Conservation (phyloP, 1,140 invertebrate species). For the Eulimnadia texana region DNA sequence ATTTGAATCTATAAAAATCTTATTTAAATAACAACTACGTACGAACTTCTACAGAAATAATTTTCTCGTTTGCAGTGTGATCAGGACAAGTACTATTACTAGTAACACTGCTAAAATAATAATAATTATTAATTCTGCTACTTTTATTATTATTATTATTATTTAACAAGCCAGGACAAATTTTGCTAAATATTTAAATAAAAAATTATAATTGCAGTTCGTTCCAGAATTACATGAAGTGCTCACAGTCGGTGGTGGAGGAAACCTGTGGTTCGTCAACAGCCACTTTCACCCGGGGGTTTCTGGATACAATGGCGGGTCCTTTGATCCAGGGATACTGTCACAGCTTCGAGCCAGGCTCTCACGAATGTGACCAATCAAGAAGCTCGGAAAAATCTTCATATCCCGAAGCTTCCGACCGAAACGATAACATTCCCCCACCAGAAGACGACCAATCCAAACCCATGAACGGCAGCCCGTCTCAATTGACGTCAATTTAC, state of each 20-base stretch:
- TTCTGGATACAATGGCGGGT: slow-evolving; percentile 25
- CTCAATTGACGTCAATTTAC: background rate
- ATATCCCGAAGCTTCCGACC: background rate
- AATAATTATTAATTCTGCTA: too few relatives aligned
- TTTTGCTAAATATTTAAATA: too few relatives aligned
- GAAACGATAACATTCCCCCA: background rate
- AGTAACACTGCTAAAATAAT: too few relatives aligned
- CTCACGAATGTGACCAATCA: background rate
- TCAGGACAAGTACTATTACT: too few relatives aligned
- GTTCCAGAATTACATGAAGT: slow-evolving; percentile 25
- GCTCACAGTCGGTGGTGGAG: slow-evolving; percentile 22
- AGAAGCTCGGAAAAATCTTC: background rate
- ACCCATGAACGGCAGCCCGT: background rate
- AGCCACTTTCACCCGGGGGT: slow-evolving; percentile 23
- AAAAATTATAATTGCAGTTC: too few relatives aligned
- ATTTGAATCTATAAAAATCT: too few relatives aligned
- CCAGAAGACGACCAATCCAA: background rate
- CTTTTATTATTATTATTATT: too few relatives aligned
- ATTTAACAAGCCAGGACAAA: too few relatives aligned
- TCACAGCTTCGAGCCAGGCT: slow-evolving; percentile 7
- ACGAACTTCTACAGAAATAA: too few relatives aligned
- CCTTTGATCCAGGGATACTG: slow-evolving; percentile 22
- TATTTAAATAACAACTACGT: too few relatives aligned
- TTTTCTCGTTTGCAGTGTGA: too few relatives aligned
- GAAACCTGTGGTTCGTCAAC: slow-evolving; percentile 22